Conservation (phyloP, 1,140 invertebrate genomes). For the Halotydeus destructor region DNA sequence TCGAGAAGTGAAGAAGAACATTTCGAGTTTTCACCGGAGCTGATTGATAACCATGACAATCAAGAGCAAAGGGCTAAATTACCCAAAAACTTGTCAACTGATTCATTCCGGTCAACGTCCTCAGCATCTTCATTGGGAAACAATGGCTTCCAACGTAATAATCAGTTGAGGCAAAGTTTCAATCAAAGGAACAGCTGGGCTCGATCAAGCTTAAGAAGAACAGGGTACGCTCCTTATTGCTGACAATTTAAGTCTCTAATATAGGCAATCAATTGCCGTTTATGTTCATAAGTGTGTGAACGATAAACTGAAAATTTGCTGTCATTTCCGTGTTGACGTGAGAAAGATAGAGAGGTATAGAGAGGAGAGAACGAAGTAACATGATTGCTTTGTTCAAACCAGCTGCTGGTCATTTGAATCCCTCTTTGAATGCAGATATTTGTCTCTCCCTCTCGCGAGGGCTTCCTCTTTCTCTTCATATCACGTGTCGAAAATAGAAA, state of each 20-base stretch:
- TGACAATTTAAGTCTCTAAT: conserved; percentile 16
- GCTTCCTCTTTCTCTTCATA: too few species aligned
- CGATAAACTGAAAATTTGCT: background rate
- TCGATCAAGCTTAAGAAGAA: conserved; percentile 45
- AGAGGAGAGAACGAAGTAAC: background rate
- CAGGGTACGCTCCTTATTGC: conserved; percentile 22
- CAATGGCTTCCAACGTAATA: background rate
- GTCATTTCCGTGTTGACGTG: background rate
- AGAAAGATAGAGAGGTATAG: background rate
- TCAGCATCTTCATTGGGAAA: background rate
- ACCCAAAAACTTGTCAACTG: background rate
- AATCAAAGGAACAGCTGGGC: conserved; percentile 38
- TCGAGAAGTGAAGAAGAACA: conserved; percentile 7
- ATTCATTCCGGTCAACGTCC: background rate
- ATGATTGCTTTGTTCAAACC: conserved; percentile 3
- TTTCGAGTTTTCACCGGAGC: conserved; percentile 6
- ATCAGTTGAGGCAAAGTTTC: too few species aligned
- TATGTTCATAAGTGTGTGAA: background rate
- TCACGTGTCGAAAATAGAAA: too few species aligned
- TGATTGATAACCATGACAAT: background rate
- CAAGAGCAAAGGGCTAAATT: background rate
- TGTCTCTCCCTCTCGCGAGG: too few species aligned
- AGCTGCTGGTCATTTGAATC: conserved; percentile 9
- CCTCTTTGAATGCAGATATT: too few species aligned
- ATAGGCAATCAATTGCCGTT: background rate